Evolutionary conservation across 2,888 invertebrate species (phyloP).

Genomic region (Cheilosia impressa): DNA sequence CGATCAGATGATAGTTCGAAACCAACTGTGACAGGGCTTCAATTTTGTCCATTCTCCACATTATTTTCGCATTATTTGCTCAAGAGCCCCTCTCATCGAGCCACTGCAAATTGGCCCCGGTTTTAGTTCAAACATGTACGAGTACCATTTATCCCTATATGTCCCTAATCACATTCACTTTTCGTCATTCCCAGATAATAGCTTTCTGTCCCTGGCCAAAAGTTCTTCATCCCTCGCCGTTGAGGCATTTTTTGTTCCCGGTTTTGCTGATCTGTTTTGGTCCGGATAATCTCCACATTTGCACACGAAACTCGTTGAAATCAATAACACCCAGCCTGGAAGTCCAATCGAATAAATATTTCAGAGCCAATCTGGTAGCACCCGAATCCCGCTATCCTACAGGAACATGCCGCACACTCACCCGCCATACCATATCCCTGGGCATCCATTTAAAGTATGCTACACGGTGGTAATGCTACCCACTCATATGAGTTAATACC

Average conservation of each 20-base stretch:
- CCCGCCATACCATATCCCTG: neutral
- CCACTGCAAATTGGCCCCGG: neutral
- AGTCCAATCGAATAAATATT: conserved; percentile 64
- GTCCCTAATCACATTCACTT: conserved; percentile 11
- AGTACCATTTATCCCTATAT: neutral
- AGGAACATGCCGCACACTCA: conserved; percentile 18
- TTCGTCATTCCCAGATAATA: conserved; percentile 35
- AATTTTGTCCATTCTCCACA: too few relatives aligned
- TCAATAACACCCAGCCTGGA: conserved; percentile 52
- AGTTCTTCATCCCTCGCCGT: neutral
- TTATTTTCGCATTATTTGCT: too few relatives aligned
- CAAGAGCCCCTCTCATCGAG: too few relatives aligned
- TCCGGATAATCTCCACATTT: conserved; percentile 35
- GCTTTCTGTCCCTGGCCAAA: neutral
- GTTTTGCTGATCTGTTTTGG: neutral
- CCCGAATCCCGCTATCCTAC: conserved; percentile 23
- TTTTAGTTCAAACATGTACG: neutral
- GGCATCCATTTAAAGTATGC: conserved; percentile 39
- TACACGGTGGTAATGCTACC: conserved; percentile 38
- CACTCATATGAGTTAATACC: conserved; percentile 60
- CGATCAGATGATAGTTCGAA: too few relatives aligned
- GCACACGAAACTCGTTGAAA: conserved; percentile 39
- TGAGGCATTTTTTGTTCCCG: neutral
- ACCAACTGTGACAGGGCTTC: too few relatives aligned
- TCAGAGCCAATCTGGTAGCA: conserved; percentile 58